Percentiles rank a stretch among this genome's conserved stretches.
Evolutionary conservation across 2,113 vertebrate species (phyloP).

Genomic region (Solea solea): DNA sequence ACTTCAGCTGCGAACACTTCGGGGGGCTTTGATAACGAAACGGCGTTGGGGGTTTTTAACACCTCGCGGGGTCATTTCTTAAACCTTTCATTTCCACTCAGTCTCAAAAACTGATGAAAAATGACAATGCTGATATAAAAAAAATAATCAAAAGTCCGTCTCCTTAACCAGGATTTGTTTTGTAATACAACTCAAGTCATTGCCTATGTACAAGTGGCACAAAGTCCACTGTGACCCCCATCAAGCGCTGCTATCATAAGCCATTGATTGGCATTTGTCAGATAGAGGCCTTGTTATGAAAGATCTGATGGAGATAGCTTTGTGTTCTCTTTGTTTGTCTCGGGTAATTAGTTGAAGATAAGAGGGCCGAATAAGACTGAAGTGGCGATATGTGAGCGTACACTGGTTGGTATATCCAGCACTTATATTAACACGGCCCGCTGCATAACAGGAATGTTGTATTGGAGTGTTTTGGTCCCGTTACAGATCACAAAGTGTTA

Average conservation of each 20-base stretch:
- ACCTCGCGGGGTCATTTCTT: background rate
- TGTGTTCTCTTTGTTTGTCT: slow-evolving; percentile 17
- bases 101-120: slow-evolving; percentile 9
- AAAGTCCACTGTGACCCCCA: slow-evolving; percentile 53
- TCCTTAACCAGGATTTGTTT: slow-evolving; percentile 23
- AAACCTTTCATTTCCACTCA: slow-evolving; percentile 8
- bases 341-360: slow-evolving; percentile 16
- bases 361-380: background rate
- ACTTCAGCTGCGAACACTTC: background rate
- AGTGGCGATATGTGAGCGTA: background rate
- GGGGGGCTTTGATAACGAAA: too few species aligned
- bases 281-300: slow-evolving; percentile 56
- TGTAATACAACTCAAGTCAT: slow-evolving; percentile 21
- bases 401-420: slow-evolving; percentile 1
- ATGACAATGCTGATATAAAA: background rate
- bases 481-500: too few species aligned
- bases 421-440: background rate
- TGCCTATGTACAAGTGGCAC: slow-evolving; percentile 26
- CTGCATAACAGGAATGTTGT: too few species aligned
- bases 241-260: slow-evolving; percentile 52
- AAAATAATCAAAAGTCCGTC: slow-evolving; percentile 8
- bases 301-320: slow-evolving; percentile 20
- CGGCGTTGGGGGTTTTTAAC: background rate
- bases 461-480: too few species aligned
- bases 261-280: slow-evolving; percentile 74